phyloP scores from a whole-genome alignment of 2,797 vertebrate species.

The Denticeps clupeoides region DNA sequence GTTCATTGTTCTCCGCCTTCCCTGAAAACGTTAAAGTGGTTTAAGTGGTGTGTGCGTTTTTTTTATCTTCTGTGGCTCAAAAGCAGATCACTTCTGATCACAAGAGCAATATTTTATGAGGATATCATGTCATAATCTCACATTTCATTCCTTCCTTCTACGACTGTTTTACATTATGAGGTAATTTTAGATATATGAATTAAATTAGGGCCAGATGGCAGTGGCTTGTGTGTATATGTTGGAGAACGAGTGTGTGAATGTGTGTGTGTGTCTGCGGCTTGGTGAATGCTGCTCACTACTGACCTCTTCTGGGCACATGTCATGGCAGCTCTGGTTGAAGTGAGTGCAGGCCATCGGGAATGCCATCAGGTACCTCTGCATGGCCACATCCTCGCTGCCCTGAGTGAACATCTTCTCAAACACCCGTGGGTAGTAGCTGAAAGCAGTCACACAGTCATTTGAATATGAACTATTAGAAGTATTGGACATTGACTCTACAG shows the following conservation, averaged over 20 bases:
- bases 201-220: not conserved
- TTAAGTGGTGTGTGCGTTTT: too few species aligned
- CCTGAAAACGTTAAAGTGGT: too few species aligned
- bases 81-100: not conserved
- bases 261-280: not conserved
- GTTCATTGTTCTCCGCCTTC: too few species aligned
- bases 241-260: not conserved
- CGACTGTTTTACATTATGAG: not conserved
- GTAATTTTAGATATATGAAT: not conserved
- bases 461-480: too few species aligned
- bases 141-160: not conserved
- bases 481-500: too few species aligned
- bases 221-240: not conserved
- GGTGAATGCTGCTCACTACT: constrained; percentile 35
- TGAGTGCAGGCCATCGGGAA: constrained; percentile 71
- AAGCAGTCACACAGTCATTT: not conserved
- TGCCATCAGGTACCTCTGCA: constrained; percentile 69
- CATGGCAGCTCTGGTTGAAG: constrained; percentile 62
- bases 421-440: constrained; percentile 68
- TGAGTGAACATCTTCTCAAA: constrained; percentile 77
- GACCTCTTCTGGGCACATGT: constrained; percentile 89
- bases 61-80: not conserved
- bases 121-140: not conserved
- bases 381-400: constrained; percentile 61
- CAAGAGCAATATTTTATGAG: not conserved